phyloP scores from a whole-genome alignment of 2,797 vertebrate genomes.

The Spinus olivaceus region DNA sequence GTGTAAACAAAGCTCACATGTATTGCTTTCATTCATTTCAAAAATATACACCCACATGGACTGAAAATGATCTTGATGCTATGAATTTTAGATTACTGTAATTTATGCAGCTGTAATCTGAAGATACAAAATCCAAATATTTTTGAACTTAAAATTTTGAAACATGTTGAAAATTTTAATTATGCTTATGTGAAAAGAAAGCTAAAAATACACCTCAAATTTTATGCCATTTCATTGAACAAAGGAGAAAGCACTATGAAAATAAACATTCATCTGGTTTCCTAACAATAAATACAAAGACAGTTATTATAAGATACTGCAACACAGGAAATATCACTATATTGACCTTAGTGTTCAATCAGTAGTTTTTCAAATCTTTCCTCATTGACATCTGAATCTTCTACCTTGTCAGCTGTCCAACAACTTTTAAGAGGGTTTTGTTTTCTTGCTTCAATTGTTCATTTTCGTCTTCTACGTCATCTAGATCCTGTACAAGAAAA shows the following conservation, averaged over 20 bases:
- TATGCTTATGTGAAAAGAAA: conserved; percentile 33
- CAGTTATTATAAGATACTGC: conserved; percentile 68
- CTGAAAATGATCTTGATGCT: conserved; percentile 49
- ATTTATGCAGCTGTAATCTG: conserved; percentile 27
- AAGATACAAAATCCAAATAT: conserved; percentile 45
- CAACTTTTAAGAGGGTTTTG: conserved; percentile 98
- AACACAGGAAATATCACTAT: conserved; percentile 66
- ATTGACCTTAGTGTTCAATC: conserved; percentile 76
- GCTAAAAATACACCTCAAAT: conserved; percentile 31
- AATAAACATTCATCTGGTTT: conserved; percentile 71
- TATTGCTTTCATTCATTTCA: conserved; percentile 52
- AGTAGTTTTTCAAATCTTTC: conserved; percentile 76
- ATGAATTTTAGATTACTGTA: conserved; percentile 19
- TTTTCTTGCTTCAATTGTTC: conserved; percentile 99
- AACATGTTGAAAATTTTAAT: conserved; percentile 1
- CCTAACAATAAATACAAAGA: conserved; percentile 81
- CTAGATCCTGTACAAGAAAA: conserved; percentile 85
- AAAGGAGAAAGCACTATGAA: conserved; percentile 67
- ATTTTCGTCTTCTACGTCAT: conserved; percentile 98
- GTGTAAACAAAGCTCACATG: conserved; percentile 75
- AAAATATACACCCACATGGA: conserved; percentile 56
- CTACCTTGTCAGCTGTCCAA: conserved; percentile 98
- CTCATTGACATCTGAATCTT: conserved; percentile 71
- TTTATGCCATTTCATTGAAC: conserved; percentile 55
- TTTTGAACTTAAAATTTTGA: conserved; percentile 28